phyloP scores from a whole-genome alignment of 1,140 invertebrate species.

The Pseudomyrmex gracilis region DNA sequence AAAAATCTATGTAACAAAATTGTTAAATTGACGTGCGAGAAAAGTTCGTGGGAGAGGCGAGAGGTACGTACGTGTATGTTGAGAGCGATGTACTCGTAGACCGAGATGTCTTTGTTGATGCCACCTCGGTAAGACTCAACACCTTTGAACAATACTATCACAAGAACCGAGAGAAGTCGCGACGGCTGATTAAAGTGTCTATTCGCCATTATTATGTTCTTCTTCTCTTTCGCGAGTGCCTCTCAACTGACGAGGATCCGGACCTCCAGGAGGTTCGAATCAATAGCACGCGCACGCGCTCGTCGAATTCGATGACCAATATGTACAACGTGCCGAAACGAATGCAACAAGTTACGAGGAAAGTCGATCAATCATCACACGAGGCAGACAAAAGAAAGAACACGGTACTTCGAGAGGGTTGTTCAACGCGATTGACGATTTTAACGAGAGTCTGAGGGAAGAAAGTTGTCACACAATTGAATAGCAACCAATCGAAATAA shows the following conservation, averaged over 20 bases:
- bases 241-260: conserved; percentile 6
- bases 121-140: conserved; percentile 31
- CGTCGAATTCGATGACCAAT: not conserved
- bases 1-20: too few relatives aligned
- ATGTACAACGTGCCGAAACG: not conserved
- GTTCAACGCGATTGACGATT: too few relatives aligned
- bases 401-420: too few relatives aligned
- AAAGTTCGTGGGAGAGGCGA: not conserved
- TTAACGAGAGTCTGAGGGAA: too few relatives aligned
- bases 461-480: too few relatives aligned
- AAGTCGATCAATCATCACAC: too few relatives aligned
- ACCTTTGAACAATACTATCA: conserved; percentile 26
- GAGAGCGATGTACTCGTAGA: not conserved
- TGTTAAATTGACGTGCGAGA: too few relatives aligned
- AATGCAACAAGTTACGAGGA: conserved; percentile 15
- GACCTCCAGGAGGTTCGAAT: conserved; percentile 27
- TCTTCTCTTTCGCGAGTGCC: conserved; percentile 1
- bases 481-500: too few relatives aligned
- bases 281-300: conserved; percentile 67
- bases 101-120: conserved; percentile 6
- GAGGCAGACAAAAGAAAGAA: too few relatives aligned
- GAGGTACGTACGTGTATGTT: conserved; percentile 19
- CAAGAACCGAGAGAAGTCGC: conserved; percentile 20
- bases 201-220: conserved; percentile 17
- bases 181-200: not conserved